Base-by-base conservation (phyloP, 2,113 vertebrate genomes). In the Argyrosomus japonicus region DNA sequence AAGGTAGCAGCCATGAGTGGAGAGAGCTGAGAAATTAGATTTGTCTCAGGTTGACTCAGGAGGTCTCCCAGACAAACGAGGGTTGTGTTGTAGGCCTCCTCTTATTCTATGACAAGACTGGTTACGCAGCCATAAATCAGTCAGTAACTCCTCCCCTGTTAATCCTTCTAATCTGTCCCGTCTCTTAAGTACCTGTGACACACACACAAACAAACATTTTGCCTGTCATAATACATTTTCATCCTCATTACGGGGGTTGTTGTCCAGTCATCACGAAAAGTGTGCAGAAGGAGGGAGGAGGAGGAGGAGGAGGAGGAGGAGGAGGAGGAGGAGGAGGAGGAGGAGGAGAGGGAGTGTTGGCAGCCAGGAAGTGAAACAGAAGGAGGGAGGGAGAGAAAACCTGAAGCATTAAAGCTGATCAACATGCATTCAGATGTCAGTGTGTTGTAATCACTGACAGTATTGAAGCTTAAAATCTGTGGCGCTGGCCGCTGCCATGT, bases 191-290 rank as follows among this genome's bases (percentile, higher is more conserved):
- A 91, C 87, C 85, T 91, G 75, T 74, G 81, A 86, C 87, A 85
- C 82, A 88, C 36, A 40, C 36, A 36, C 36, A 40, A 53, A 73
- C 64, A 85, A 78, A 68, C 43, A 70, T 81, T 86, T 73, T 67
- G 64, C 88, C 76, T 89, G 93, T 93, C 90, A 87, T 69, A 4
- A 50, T 65, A 48, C 47, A 91, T 93, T 87, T 86, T 75, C 84
- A 65, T 93, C 90, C 84, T 93, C 90, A 90, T 93, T 90, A 93
- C 40, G 0, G 56, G 74, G 74, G 63, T 57, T 68, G 82, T 57
- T 87, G 81, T 71, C 68, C 77, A 82, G 79, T 10, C 68, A 82
- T 88, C 48, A 81, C 45, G 85, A 69, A 84, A 78, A 70, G 68
- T 79, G 56, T 81, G 71, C 45, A 57, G 65, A 25, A 25, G 69